Evolutionary conservation across 1,140 invertebrate species (phyloP).

Genomic region (Eubasilissa regina): DNA sequence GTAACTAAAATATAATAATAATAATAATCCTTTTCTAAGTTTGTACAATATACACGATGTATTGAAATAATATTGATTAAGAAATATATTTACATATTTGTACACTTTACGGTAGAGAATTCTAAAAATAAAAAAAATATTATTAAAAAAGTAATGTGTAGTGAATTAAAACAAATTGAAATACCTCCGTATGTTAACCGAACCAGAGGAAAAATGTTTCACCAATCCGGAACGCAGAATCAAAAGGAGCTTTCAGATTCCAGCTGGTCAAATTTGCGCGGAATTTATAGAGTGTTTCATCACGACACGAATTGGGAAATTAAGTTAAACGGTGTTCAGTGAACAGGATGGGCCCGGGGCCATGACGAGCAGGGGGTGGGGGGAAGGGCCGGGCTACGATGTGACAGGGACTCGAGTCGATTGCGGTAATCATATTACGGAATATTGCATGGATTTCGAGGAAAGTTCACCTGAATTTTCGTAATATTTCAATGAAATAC

Average conservation of each 20-base stretch:
- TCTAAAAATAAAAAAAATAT: too few relatives aligned
- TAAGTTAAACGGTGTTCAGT: conserved; percentile 43
- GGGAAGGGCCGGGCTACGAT: not conserved
- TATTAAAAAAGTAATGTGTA: too few relatives aligned
- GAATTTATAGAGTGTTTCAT: conserved; percentile 33
- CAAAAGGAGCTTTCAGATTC: conserved; percentile 25
- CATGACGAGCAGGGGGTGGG: not conserved
- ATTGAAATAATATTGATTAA: too few relatives aligned
- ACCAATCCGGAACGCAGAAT: not conserved
- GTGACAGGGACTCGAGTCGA: not conserved
- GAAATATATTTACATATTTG: too few relatives aligned
- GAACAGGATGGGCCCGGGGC: conserved; percentile 16
- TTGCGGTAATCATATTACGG: conserved; percentile 20
- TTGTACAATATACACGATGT: too few relatives aligned
- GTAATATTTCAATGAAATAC: too few relatives aligned
- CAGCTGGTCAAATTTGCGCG: conserved; percentile 39
- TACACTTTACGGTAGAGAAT: too few relatives aligned
- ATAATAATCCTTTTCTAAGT: too few relatives aligned
- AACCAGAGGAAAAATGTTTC: not conserved
- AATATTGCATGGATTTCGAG: not conserved
- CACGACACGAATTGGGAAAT: conserved; percentile 37
- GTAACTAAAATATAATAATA: too few relatives aligned
- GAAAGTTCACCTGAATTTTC: too few relatives aligned
- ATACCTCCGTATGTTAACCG: not conserved
- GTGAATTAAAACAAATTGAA: too few relatives aligned